Evolutionary conservation across 53 echinoderm and acorn worm genomes (phyloP).

Genomic region (Astropecten irregularis): DNA sequence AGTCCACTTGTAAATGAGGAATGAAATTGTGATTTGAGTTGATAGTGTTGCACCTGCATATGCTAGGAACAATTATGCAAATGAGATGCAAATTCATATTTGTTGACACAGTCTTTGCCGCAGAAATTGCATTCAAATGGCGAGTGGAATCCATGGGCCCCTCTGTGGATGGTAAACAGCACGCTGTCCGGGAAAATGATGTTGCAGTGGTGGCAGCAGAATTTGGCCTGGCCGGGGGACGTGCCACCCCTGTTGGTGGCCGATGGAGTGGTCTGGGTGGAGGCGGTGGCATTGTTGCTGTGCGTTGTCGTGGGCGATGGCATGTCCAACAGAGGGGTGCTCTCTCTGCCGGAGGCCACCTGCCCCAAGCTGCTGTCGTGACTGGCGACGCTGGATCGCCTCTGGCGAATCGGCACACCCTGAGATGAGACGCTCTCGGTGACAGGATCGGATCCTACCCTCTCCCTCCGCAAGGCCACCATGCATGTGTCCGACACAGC

Average conservation of each 20-base stretch:
- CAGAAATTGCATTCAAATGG: slow-evolving; percentile 75
- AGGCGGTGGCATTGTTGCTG: slow-evolving; percentile 16
- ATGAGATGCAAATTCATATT: slow-evolving; percentile 73
- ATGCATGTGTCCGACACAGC: not conserved
- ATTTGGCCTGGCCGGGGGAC: slow-evolving; percentile 25
- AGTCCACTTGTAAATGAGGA: no score
- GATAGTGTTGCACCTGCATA: no score
- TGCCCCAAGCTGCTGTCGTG: slow-evolving; percentile 33
- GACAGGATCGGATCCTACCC: slow-evolving; percentile 5
- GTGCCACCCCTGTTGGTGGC: not conserved
- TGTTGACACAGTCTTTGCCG: slow-evolving; percentile 61
- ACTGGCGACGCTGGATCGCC: slow-evolving; percentile 14
- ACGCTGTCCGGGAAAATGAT: slow-evolving; percentile 66
- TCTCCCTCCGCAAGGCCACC: not conserved
- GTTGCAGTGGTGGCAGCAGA: slow-evolving; percentile 59
- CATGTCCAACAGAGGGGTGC: slow-evolving; percentile 37
- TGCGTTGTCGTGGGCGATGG: slow-evolving; percentile 50
- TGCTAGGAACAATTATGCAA: slow-evolving; percentile 56
- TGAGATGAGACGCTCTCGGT: not conserved
- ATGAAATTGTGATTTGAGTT: no score
- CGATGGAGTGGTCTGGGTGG: slow-evolving; percentile 27
- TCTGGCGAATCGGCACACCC: not conserved
- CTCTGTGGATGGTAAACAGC: slow-evolving; percentile 63
- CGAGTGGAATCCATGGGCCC: slow-evolving; percentile 63
- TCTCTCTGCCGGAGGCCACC: slow-evolving; percentile 1